These are phyloP conservation scores for Meghimatium bilineatum DNA, from an alignment of 2,888 invertebrate genomes.

Conservation along the genomic window DNA sequence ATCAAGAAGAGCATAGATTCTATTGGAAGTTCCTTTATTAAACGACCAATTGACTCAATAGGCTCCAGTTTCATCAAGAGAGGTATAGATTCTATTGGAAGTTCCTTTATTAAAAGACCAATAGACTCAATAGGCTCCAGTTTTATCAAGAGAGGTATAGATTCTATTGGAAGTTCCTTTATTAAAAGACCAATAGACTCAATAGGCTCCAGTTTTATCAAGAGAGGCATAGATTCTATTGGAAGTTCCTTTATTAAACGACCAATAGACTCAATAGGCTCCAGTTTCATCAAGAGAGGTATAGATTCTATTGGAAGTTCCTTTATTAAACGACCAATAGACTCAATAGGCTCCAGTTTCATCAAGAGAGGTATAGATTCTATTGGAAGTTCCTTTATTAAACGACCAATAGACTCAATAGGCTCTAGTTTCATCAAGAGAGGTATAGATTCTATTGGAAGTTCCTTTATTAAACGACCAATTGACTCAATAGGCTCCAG, in stretches of 20 bases:
- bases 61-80: constrained; percentile 34
- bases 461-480: constrained; percentile 22
- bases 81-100: constrained; percentile 12
- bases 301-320: constrained; percentile 28
- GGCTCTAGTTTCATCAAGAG: constrained; percentile 24
- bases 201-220: background rate
- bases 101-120: constrained; percentile 21
- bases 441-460: constrained; percentile 26
- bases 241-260: constrained; percentile 9
- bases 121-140: constrained; percentile 32
- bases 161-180: constrained; percentile 20
- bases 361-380: constrained; percentile 19
- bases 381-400: constrained; percentile 31
- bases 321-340: constrained; percentile 18
- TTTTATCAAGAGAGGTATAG: constrained; percentile 16
- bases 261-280: background rate
- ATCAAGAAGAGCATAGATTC: constrained; percentile 29
- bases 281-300: background rate
- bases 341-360: constrained; percentile 25
- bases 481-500: constrained; percentile 13
- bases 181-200: constrained; percentile 2
- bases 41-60: constrained; percentile 31
- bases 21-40: constrained; percentile 41
- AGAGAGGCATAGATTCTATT: background rate
- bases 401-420: constrained; percentile 26